phyloP scores from a whole-genome alignment of 2,113 vertebrate genomes.

The Chlamydotis undulata region DNA sequence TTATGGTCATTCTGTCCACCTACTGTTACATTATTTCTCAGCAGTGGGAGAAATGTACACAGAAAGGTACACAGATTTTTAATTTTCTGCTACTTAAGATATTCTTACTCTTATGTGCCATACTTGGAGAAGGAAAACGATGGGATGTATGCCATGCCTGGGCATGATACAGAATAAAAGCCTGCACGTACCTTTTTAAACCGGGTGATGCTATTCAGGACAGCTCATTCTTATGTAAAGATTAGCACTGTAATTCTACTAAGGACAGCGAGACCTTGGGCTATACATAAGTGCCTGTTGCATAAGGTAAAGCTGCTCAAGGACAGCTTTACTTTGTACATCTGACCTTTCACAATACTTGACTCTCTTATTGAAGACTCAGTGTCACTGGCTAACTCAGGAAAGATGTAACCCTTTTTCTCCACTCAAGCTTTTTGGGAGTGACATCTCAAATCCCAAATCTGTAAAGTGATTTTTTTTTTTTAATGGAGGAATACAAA shows the following conservation, averaged over 20 bases:
- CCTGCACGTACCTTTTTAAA: not conserved
- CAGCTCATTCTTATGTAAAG: slow-evolving; percentile 52
- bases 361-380: not conserved
- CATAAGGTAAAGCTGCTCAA: slow-evolving; percentile 67
- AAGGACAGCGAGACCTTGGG: slow-evolving; percentile 45
- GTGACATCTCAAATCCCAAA: not conserved
- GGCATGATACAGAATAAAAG: not conserved
- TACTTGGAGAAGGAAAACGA: not conserved
- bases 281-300: slow-evolving; percentile 58
- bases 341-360: slow-evolving; percentile 24
- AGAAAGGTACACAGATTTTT: not conserved
- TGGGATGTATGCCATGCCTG: not conserved
- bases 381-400: not conserved
- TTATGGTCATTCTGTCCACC: not conserved
- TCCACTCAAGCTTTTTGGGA: not conserved
- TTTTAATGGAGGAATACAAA: not conserved
- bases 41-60: not conserved
- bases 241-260: slow-evolving; percentile 60
- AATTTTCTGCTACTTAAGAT: not conserved
- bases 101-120: not conserved
- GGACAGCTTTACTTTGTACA: slow-evolving; percentile 49
- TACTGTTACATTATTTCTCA: not conserved
- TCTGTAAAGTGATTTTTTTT: not conserved
- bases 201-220: slow-evolving; percentile 41
- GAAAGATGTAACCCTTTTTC: not conserved